Conservation (phyloP, 1,140 invertebrate genomes). For the Rhopalosiphum maidis region DNA sequence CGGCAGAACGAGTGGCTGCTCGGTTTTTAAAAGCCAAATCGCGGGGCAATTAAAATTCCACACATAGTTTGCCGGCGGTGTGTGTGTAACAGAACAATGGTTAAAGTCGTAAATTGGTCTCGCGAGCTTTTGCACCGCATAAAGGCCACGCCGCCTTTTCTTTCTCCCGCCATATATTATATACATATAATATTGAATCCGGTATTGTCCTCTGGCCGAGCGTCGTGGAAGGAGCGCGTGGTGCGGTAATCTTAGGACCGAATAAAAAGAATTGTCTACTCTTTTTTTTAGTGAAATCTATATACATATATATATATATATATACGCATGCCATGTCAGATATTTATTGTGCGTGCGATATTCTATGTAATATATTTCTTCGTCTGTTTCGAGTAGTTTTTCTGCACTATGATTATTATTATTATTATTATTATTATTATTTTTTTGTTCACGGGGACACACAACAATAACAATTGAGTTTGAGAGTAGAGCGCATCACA, state of each 20-base stretch:
- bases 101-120: slow-evolving; percentile 26
- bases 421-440: not conserved
- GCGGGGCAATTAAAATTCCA: slow-evolving; percentile 33
- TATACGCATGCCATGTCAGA: not conserved
- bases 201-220: not conserved
- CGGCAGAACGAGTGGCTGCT: not conserved
- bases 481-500: not conserved
- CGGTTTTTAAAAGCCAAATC: slow-evolving; percentile 43
- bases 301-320: not conserved
- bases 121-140: slow-evolving; percentile 27
- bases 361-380: not conserved
- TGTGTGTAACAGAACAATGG: not conserved
- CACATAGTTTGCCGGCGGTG: not conserved
- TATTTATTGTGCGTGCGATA: slow-evolving; percentile 23
- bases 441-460: not conserved
- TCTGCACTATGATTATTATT: not conserved
- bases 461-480: too few species aligned
- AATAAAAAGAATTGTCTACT: not conserved
- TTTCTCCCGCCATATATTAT: not conserved
- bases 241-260: not conserved
- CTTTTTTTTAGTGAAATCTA: not conserved
- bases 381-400: not conserved
- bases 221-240: not conserved
- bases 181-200: not conserved
- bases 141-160: not conserved